These are phyloP conservation scores for Drosophila yooni DNA, from an alignment of 2,888 invertebrate species.

Conservation along the genomic window DNA sequence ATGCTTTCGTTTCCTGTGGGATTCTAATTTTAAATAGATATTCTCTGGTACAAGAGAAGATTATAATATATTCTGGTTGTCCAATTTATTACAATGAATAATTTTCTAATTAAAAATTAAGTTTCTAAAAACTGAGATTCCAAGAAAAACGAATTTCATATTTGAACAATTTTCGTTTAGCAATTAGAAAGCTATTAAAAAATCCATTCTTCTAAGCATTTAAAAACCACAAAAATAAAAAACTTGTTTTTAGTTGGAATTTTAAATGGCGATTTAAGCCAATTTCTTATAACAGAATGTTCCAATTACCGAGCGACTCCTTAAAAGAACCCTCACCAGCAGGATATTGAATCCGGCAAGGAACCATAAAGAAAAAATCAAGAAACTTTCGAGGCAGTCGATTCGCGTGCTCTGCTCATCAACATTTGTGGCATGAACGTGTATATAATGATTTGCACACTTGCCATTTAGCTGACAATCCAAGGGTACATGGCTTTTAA, in stretches of 20 bases:
- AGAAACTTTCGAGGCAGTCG: not conserved
- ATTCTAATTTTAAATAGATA: accelerated
- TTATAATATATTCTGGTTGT: not conserved
- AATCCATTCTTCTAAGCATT: not conserved
- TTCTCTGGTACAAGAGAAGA: not conserved
- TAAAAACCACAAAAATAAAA: not conserved
- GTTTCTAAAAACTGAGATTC: not conserved
- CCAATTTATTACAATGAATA: not conserved
- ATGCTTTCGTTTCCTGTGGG: too few relatives aligned
- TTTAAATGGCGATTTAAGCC: slow-evolving; percentile 1
- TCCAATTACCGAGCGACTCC: slow-evolving; percentile 3
- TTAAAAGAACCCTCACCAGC: not conserved
- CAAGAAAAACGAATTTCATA: accelerated
- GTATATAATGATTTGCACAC: slow-evolving; percentile 60
- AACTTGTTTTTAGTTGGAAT: not conserved
- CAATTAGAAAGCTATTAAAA: not conserved
- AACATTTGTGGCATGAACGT: slow-evolving; percentile 47
- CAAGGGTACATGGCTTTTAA: slow-evolving; percentile 68
- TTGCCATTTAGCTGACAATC: slow-evolving; percentile 55
- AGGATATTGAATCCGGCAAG: slow-evolving; percentile 1
- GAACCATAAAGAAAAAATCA: not conserved
- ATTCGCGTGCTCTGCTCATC: slow-evolving; percentile 15
- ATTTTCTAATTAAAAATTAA: not conserved
- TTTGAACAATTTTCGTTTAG: not conserved
- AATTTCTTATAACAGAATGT: not conserved